Evolutionary conservation across 2,797 vertebrate species (phyloP), one percentile per base, ranked within the genome.

Genomic region (Sebastes diaconus): DNA sequence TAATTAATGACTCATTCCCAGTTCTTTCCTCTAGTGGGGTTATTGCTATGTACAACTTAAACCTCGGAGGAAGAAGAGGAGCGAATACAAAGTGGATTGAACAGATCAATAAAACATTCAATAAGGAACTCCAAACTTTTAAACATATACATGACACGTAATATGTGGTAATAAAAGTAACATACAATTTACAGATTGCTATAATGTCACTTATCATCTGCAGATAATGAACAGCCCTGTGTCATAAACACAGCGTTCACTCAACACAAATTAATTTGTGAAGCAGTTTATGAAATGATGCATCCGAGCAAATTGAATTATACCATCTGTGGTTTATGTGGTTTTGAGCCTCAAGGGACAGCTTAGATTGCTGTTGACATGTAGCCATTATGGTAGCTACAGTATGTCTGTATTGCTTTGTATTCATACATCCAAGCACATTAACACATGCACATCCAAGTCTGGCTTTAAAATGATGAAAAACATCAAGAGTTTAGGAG

Each of bases 1-100:
- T 93, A 93, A 94, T 94, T 93, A 92, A 94, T 93, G 90, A 93
- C 84, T 90, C 75, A 84, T 88, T 90, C 78, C 32, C 70, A 76
- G 57, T 80, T 87, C 71, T 74, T 75, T 75, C 65, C 83, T 82
- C 67, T 42, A 64, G 69, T 87, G 68, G 73, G 75, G 74, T 88
- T 91, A 84, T 85, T 88, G 69, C 87, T 90, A 74, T 87, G 86
- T 83, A 83, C 83, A 87, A 72, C 68, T 79, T 58, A 71, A 78
- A 86, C 59, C 75, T 78, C 36, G 3, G 13, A 66, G 69, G 20
- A 65, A 29, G 8, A 11, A 71, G 74, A 63, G 42, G 1, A 77
- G n/a, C 3, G 74, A 55, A 86, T 57, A 72, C 54, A 73, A 80
- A 82, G 57, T 66, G 14, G 60, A 80, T 85, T 85, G 46, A 77